A percentile compares a stretch with the other conserved stretches of the same genome.
phyloP scores from a whole-genome alignment of 2,888 invertebrate species.

The Eumerus sabulonum region DNA sequence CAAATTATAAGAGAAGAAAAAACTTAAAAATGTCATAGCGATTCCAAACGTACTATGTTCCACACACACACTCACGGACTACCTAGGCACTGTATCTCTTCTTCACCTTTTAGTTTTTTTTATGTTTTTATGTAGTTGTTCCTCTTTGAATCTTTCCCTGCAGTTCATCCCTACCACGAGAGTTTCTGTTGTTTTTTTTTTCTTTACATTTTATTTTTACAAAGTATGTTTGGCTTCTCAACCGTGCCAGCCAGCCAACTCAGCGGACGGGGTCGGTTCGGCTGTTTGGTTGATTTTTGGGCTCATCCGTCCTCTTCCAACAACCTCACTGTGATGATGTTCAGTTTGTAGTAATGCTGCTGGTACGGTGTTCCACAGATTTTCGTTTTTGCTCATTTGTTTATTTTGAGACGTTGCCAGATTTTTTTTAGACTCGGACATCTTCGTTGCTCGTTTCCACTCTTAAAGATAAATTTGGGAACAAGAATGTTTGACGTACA shows the following conservation, averaged over 20 bases:
- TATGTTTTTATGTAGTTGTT: conserved; percentile 9
- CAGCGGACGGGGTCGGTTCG: conserved; percentile 66
- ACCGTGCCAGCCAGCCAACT: conserved; percentile 58
- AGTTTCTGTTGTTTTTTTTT: conserved; percentile 7
- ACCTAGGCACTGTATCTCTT: conserved; percentile 55
- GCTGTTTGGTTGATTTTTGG: conserved; percentile 67
- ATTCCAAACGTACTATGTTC: conserved; percentile 32
- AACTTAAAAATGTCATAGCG: conserved; percentile 55
- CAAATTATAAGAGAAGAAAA: neutral
- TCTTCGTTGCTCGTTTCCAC: conserved; percentile 13
- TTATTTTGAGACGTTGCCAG: conserved; percentile 67
- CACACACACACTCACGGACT: conserved; percentile 10
- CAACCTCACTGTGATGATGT: conserved; percentile 35
- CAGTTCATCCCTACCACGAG: conserved; percentile 31
- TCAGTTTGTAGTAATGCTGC: conserved; percentile 37
- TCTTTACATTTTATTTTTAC: conserved; percentile 6
- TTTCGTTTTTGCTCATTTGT: conserved; percentile 51
- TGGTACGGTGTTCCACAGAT: conserved; percentile 45
- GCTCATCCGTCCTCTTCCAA: conserved; percentile 53
- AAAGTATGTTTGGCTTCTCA: conserved; percentile 55
- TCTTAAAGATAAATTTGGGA: conserved; percentile 56
- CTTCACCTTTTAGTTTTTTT: conserved; percentile 45
- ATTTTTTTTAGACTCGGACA: conserved; percentile 30
- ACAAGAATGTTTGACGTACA: conserved; percentile 55
- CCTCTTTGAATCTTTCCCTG: conserved; percentile 5